These are phyloP conservation scores for Druon quercuslanigerum DNA, from an alignment of 1,140 invertebrate species.

Conservation along the genomic window DNA sequence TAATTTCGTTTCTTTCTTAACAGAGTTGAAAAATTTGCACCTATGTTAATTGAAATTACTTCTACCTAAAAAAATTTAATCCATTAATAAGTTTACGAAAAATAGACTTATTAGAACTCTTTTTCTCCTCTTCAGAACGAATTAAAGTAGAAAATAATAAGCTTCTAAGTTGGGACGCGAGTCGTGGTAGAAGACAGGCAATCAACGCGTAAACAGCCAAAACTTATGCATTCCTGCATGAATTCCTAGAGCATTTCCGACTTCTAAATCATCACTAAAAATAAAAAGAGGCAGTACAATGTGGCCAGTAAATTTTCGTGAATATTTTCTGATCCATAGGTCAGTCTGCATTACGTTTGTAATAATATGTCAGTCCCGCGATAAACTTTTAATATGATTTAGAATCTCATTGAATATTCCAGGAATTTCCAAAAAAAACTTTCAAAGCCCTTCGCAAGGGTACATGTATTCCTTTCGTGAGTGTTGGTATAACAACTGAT, in stretches of 20 bases:
- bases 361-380: background rate
- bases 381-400: background rate
- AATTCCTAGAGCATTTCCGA: background rate
- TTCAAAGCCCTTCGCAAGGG: background rate
- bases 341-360: too few relatives aligned
- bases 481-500: too few relatives aligned
- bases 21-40: too few relatives aligned
- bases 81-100: background rate
- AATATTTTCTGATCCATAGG: too few relatives aligned
- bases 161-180: background rate
- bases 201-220: background rate
- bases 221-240: background rate
- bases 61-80: background rate
- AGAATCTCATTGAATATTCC: too few relatives aligned
- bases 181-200: background rate
- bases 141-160: background rate
- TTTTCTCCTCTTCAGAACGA: too few relatives aligned
- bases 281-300: too few relatives aligned
- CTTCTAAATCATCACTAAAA: too few relatives aligned
- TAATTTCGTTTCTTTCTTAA: too few relatives aligned
- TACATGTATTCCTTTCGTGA: background rate
- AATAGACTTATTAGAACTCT: too few relatives aligned
- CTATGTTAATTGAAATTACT: too few relatives aligned
- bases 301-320: too few relatives aligned
- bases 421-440: slow-evolving; percentile 4